These are phyloP conservation scores for Crotalus helleri DNA, from an alignment of 2,113 vertebrate species.

Conservation along the genomic window DNA sequence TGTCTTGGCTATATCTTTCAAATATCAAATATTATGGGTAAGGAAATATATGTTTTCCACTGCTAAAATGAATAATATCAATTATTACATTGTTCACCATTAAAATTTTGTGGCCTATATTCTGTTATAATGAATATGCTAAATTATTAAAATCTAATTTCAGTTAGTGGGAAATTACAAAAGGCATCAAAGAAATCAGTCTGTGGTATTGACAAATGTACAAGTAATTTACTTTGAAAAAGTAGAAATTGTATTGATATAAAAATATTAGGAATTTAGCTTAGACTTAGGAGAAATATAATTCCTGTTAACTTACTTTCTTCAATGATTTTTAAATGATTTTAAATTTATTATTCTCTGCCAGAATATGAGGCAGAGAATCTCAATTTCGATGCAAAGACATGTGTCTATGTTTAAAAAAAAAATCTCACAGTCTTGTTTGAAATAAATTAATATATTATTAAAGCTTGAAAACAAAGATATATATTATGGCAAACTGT, in stretches of 20 bases:
- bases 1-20: background rate
- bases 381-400: background rate
- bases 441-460: background rate
- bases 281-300: background rate
- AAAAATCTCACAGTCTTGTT: background rate
- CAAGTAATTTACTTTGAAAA: background rate
- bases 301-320: background rate
- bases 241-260: background rate
- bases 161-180: background rate
- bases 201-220: background rate
- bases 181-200: background rate
- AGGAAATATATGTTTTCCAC: background rate
- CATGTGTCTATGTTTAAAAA: background rate
- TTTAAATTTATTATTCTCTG: background rate
- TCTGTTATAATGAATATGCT: background rate
- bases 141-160: background rate
- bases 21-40: background rate
- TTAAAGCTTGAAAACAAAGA: background rate
- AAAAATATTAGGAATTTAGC: background rate
- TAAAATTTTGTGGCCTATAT: background rate
- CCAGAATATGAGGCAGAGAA: conserved; percentile 7
- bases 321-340: background rate
- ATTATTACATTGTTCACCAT: background rate
- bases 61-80: background rate
- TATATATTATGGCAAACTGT: background rate